Evolutionary conservation across 2,797 vertebrate genomes (phyloP).

Genomic region (Xenopus petersii): DNA sequence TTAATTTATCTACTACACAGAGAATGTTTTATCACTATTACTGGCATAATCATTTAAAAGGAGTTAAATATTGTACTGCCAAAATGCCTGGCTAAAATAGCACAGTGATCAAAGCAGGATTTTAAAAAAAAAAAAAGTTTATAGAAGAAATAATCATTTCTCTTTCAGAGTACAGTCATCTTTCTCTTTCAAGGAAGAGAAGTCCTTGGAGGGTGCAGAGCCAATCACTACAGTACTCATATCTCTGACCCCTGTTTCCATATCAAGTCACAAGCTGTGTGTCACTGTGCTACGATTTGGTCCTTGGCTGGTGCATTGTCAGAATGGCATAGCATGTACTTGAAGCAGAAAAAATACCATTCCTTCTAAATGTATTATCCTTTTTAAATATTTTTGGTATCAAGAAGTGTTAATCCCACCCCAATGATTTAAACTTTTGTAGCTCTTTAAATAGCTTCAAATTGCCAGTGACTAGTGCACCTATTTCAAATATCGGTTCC

Average conservation of each 20-base stretch:
- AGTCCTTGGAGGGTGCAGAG: constrained; percentile 18
- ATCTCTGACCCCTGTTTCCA: background rate
- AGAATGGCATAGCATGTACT: too few species aligned
- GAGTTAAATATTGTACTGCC: background rate
- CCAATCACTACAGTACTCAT: constrained; percentile 9
- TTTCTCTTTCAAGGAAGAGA: constrained; percentile 1
- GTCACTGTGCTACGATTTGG: background rate
- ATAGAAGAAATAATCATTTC: background rate
- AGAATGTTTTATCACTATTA: too few species aligned
- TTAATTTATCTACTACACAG: too few species aligned
- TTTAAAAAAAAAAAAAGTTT: background rate
- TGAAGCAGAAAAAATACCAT: too few species aligned
- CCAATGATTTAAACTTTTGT: too few species aligned
- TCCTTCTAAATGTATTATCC: too few species aligned
- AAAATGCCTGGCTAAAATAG: background rate
- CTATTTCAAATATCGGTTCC: too few species aligned
- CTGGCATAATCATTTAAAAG: background rate
- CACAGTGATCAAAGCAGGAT: background rate
- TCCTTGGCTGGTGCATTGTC: too few species aligned
- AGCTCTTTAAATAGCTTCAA: too few species aligned
- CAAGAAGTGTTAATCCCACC: too few species aligned
- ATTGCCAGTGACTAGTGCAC: too few species aligned
- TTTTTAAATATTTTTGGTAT: too few species aligned
- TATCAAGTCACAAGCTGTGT: constrained; percentile 3
- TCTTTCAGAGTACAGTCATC: constrained; percentile 2